Base-by-base conservation (phyloP, 2,888 invertebrate species). In the Microplitis manilae region DNA sequence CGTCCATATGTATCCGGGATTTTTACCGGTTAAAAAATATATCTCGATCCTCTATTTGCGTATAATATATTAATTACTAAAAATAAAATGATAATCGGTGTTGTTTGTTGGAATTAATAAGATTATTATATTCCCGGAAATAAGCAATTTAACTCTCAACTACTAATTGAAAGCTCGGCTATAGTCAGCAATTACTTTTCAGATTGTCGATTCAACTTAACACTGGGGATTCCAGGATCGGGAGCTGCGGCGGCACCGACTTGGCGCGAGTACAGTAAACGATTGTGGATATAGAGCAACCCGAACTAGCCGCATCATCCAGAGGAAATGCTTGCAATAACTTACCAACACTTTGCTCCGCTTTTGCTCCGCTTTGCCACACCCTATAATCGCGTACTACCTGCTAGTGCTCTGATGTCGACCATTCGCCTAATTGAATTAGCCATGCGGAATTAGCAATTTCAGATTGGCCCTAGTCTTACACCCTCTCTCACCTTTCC, bases 391-490 rank as follows among this genome's bases (percentile, higher is more conserved):
- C 75, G 67, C 61, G 40, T 71, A 68, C 76, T 50, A 73, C 67
- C 6, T 68, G 50, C 68, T 60, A 65, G 68, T 61, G 65, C 77
- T 76, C 80, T 76, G 79, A 68, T 75, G 79, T 79, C 78, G 80
- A 81, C 85, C 84, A 84, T 87, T 87, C 87, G 86, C 87, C 86
- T 88, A 89, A 88, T 88, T 88, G 86, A 88, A 88, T 89, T 86
- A 87, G 87, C 86, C 85, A 82, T 83, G 85, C 85, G 86, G 86
- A 87, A 88, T 88, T 88, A 87, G 87, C 86, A 87, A 87, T 88
- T 88, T 87, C 84, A 84, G 86, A 87, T 87, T 85, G 86, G 84
- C 84, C 76, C 83, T 79, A 76, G 77, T 77, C 77, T 30, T 30
- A 30, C 30, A 30, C 30, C 30, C 30, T 30, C 17, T 62, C 67